phyloP scores from a whole-genome alignment of 2,888 invertebrate genomes.

The Xanthia togata region DNA sequence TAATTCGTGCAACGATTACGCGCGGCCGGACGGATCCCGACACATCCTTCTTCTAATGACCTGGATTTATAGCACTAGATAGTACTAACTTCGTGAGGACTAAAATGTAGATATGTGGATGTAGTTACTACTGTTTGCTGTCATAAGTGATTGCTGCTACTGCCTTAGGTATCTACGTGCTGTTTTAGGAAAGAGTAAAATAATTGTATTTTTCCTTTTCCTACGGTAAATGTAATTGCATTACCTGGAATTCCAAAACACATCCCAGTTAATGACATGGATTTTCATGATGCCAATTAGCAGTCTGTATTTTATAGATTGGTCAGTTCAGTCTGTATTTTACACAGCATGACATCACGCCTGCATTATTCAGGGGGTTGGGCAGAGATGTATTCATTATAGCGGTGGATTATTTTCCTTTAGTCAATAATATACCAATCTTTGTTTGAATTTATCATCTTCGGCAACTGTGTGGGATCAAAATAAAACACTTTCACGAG shows the following conservation, averaged over 20 bases:
- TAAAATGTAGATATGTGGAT: conserved; percentile 29
- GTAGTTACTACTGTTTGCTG: conserved; percentile 23
- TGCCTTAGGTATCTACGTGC: neutral
- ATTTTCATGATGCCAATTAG: neutral
- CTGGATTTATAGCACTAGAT: conserved; percentile 68
- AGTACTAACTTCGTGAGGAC: conserved; percentile 58
- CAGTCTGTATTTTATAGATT: neutral
- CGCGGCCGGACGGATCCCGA: conserved; percentile 44
- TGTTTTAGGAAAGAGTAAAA: neutral
- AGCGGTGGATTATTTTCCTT: neutral
- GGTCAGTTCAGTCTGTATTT: neutral
- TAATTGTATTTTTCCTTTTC: neutral
- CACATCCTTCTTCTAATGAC: conserved; percentile 70
- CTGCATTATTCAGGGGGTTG: too few species aligned
- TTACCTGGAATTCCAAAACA: neutral
- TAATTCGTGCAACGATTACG: conserved; percentile 61
- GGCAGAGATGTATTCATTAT: neutral
- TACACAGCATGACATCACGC: too few species aligned
- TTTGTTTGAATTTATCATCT: neutral
- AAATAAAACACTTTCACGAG: neutral
- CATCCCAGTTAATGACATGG: neutral
- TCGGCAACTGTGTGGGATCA: neutral
- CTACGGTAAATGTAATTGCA: neutral
- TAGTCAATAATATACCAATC: neutral
- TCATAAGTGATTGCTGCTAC: conserved; percentile 3